Conservation (phyloP, 1,140 invertebrate genomes). For the Aphelinus certus region DNA sequence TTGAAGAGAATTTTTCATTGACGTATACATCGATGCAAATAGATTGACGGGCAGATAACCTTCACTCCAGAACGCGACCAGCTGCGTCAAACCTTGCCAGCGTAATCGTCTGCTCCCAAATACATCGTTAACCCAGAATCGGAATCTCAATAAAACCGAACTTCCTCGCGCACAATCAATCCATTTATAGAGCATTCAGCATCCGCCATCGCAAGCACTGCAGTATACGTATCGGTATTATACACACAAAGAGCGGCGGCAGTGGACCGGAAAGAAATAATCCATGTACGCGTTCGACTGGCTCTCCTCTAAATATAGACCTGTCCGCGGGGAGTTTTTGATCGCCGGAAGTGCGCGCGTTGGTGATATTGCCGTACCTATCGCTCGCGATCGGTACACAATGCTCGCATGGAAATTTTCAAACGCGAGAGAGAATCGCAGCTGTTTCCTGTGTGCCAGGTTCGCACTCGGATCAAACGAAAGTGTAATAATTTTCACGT, state of each 20-base stretch:
- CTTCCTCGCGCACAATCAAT: conserved; percentile 19
- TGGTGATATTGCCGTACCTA: no score
- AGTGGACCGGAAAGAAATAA: conserved; percentile 21
- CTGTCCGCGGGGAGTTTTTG: conserved; percentile 8
- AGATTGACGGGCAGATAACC: no score
- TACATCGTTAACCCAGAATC: not conserved
- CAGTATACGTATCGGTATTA: not conserved
- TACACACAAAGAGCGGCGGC: not conserved
- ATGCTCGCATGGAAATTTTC: no score
- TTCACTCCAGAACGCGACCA: no score
- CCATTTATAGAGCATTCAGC: not conserved
- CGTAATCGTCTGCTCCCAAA: not conserved
- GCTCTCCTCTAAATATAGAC: conserved; percentile 20
- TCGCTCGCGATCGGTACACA: no score
- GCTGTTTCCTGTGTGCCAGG: no score
- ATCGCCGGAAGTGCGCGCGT: conserved; percentile 13
- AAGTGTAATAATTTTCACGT: no score
- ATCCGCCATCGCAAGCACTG: not conserved
- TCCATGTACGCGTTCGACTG: not conserved
- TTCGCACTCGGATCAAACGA: no score
- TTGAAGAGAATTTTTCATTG: no score
- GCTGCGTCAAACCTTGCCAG: no score
- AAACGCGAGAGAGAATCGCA: no score
- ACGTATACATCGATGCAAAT: no score
- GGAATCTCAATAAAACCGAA: not conserved